Conservation (phyloP, 2,797 vertebrate species). For the Sphaeramia orbicularis region DNA sequence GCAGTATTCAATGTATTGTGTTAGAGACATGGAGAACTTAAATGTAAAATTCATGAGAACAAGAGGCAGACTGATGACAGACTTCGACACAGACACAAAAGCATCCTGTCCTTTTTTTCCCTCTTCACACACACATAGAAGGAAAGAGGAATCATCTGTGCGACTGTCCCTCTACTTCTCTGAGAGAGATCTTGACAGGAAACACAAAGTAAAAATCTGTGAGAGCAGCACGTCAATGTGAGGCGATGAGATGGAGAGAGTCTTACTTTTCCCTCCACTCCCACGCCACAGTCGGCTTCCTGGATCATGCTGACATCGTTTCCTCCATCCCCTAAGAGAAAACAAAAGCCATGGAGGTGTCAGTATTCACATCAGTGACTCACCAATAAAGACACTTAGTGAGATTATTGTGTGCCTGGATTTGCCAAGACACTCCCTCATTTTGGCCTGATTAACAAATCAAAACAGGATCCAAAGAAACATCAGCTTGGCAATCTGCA, state of each 20-base stretch:
- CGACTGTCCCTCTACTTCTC: constrained; percentile 35
- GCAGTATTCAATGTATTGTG: too few species aligned
- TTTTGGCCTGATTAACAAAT: constrained; percentile 23
- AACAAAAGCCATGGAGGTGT: constrained; percentile 76
- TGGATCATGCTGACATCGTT: constrained; percentile 99
- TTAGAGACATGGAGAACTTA: too few species aligned
- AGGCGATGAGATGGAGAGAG: constrained; percentile 63
- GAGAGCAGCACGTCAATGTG: constrained; percentile 36
- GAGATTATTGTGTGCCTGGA: constrained; percentile 1
- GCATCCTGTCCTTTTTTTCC: constrained; percentile 62
- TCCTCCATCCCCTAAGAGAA: constrained; percentile 94
- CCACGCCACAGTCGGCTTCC: constrained; percentile 97
- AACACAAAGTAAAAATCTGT: constrained; percentile 62
- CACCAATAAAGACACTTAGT: constrained; percentile 12
- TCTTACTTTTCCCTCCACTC: constrained; percentile 98
- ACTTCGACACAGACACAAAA: constrained; percentile 44
- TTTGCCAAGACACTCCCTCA: constrained; percentile 36
- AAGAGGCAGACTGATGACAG: constrained; percentile 2
- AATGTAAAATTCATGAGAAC: constrained; percentile 6
- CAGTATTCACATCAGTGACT: constrained; percentile 67
- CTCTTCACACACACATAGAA: constrained; percentile 54
- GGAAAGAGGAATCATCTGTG: constrained; percentile 69
- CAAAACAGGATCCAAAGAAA: neutral
- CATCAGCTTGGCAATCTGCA: neutral
- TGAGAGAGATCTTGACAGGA: constrained; percentile 77